Percentiles rank a stretch among this genome's conserved stretches.
Conservation (phyloP, 92 coral and sea anemone species). For the Heteractis magnifica region DNA sequence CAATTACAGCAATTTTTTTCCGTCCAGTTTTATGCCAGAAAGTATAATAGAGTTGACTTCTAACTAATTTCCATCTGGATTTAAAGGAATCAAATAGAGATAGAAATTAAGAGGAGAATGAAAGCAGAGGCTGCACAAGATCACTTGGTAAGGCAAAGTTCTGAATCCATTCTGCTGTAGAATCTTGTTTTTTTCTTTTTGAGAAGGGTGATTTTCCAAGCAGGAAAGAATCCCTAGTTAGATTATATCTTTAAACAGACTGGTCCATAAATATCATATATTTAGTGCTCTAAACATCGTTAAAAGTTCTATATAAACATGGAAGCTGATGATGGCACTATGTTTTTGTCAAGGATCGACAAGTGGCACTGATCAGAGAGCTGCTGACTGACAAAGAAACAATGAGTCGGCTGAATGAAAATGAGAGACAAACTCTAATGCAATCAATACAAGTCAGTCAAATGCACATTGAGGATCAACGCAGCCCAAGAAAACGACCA, state of each 20-base stretch:
- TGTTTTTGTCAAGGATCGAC: conserved; percentile 67
- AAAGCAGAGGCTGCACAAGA: conserved; percentile 93
- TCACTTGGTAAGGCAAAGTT: conserved; percentile 67
- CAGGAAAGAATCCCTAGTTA: no score
- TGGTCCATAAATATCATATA: no score
- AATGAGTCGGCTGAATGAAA: conserved; percentile 84
- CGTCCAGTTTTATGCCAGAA: not conserved
- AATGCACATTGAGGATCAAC: conserved; percentile 63
- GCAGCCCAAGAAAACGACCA: conserved; percentile 86
- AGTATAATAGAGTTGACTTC: not conserved
- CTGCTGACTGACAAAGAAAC: conserved; percentile 88
- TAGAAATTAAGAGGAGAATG: conserved; percentile 86
- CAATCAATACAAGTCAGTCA: conserved; percentile 85
- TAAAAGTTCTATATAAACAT: no score
- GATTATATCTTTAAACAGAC: no score
- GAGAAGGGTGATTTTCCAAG: no score
- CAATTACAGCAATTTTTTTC: not conserved
- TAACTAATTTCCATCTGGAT: not conserved
- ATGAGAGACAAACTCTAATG: conserved; percentile 85
- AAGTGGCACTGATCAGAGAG: conserved; percentile 94
- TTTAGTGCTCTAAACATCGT: no score
- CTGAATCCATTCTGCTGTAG: not conserved
- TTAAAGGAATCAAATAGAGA: conserved; percentile 81
- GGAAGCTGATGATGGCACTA: no score
- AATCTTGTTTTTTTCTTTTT: no score